Percentiles rank a stretch among this genome's conserved stretches.
phyloP scores from a whole-genome alignment of 2,797 vertebrate genomes.

The Enteromius anoplus region DNA sequence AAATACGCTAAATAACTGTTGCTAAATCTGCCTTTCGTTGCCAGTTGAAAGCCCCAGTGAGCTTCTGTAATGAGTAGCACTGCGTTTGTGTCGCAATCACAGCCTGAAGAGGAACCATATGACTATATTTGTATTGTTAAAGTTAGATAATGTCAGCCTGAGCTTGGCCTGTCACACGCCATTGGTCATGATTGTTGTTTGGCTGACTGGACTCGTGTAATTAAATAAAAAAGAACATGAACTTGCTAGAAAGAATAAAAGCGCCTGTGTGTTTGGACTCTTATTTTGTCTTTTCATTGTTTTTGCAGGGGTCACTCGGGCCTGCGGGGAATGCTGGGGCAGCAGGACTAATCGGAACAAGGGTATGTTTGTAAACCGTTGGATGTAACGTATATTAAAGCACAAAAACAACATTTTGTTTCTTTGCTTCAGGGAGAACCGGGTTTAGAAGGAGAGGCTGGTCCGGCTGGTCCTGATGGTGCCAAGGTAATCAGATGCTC shows the following conservation, averaged over 20 bases:
- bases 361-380: slow-evolving; percentile 74
- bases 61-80: neutral
- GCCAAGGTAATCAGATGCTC: slow-evolving; percentile 81
- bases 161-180: slow-evolving; percentile 23
- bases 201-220: neutral
- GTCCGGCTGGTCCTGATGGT: slow-evolving; percentile 85
- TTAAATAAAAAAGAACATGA: neutral
- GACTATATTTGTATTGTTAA: slow-evolving; percentile 39
- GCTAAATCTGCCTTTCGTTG: slow-evolving; percentile 22
- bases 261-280: slow-evolving; percentile 33
- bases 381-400: neutral
- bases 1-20: neutral
- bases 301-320: slow-evolving; percentile 86
- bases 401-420: slow-evolving; percentile 28
- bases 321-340: slow-evolving; percentile 86
- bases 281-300: slow-evolving; percentile 47
- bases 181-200: slow-evolving; percentile 2
- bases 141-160: slow-evolving; percentile 17
- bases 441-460: slow-evolving; percentile 90
- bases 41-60: neutral
- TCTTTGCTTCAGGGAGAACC: slow-evolving; percentile 83
- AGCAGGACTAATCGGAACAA: slow-evolving; percentile 88
- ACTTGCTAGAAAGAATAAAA: slow-evolving; percentile 24
- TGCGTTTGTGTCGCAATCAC: slow-evolving; percentile 18
- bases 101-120: slow-evolving; percentile 21